These are phyloP conservation scores for Otus sunia DNA, from an alignment of 2,113 vertebrate species.

Conservation along the genomic window DNA sequence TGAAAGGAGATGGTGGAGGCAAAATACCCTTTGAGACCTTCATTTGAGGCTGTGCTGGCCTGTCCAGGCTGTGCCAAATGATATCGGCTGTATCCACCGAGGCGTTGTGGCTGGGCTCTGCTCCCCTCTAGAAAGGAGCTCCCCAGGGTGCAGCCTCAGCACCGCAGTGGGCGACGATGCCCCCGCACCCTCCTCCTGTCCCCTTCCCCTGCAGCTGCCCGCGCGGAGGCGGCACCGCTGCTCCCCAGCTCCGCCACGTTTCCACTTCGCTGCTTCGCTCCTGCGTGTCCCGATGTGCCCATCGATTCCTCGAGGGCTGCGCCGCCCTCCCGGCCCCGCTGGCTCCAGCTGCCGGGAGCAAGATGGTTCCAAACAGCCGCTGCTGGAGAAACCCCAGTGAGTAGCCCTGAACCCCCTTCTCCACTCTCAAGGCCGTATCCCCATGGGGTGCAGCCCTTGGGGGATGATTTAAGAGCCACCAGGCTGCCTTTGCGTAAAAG, in stretches of 20 bases:
- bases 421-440: neutral
- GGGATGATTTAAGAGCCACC: neutral
- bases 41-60: neutral
- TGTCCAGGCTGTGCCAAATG: accelerated
- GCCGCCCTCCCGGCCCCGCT: neutral
- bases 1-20: neutral
- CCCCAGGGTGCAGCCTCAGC: neutral
- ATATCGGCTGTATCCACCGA: neutral
- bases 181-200: neutral
- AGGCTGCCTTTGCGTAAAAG: neutral
- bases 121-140: neutral
- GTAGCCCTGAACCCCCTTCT: neutral
- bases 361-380: neutral
- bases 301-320: neutral
- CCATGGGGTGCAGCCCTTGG: neutral
- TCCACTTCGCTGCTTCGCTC: neutral
- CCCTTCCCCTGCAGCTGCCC: neutral
- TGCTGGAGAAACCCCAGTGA: neutral
- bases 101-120: neutral
- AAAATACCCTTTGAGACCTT: neutral
- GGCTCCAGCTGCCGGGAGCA: neutral
- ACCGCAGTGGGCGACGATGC: neutral
- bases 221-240: accelerated
- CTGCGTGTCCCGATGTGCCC: neutral
- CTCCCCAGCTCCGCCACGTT: neutral